phyloP scores from a whole-genome alignment of 2,888 invertebrate genomes.

The Nyleta sp. region DNA sequence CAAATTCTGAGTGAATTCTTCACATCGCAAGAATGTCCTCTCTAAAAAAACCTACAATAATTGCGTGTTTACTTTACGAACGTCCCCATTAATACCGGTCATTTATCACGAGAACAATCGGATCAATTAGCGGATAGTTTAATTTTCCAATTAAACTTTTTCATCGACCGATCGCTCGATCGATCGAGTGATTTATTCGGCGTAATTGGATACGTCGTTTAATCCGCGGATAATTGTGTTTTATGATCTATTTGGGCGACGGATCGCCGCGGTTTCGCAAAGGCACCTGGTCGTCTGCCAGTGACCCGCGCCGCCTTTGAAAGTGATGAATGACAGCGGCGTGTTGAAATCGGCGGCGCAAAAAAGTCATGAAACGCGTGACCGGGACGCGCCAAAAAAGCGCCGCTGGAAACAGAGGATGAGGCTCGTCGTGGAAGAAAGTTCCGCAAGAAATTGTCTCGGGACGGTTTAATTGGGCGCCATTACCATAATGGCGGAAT shows the following conservation, averaged over 20 bases:
- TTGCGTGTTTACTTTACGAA: not conserved
- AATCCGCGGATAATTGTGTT: conserved; percentile 30
- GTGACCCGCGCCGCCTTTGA: conserved; percentile 29
- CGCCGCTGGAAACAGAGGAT: conserved; percentile 21
- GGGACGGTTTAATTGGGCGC: conserved; percentile 21
- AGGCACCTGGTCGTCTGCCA: conserved; percentile 14
- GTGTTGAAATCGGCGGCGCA: conserved; percentile 46
- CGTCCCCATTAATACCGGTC: conserved; percentile 13
- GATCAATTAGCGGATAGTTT: conserved; percentile 28
- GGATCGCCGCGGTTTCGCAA: conserved; percentile 25
- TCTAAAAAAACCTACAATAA: no score
- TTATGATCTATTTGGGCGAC: conserved; percentile 32
- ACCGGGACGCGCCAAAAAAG: conserved; percentile 34
- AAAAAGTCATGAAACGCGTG: conserved; percentile 40
- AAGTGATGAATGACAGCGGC: conserved; percentile 40
- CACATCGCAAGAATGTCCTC: no score
- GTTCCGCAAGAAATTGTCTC: conserved; percentile 22
- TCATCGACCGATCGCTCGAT: conserved; percentile 8
- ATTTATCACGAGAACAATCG: conserved; percentile 35
- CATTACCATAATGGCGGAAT: not conserved
- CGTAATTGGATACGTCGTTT: conserved; percentile 38
- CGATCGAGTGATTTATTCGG: conserved; percentile 19
- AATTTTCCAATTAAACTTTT: conserved; percentile 50
- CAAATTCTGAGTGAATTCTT: no score
- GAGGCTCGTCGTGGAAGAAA: not conserved